Evolutionary conservation across 2,797 vertebrate genomes (phyloP), one percentile per base, ranked within the genome.

Genomic region (Saguinus oedipus): DNA sequence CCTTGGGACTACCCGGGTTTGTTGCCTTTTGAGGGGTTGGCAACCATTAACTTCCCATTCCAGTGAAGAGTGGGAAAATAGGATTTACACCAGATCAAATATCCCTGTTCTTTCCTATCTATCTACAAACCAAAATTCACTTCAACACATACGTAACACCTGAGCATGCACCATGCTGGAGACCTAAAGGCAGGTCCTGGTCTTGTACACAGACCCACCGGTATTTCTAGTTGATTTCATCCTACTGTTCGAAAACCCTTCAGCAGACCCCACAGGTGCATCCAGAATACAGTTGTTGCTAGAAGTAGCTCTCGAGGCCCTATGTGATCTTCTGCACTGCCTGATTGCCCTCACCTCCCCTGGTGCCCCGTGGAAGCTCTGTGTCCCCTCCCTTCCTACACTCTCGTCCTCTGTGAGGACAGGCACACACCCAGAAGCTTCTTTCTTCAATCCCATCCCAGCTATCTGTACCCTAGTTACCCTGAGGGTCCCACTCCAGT

Each of bases 341-440:
- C 39, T 17, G 76, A 15, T 33, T 12, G 17, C 24, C 19, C 8
- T 10, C 36, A 7, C 36, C 13, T 3, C 12, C 14, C 22, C 33
- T 2, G 27, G 7, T 8, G 9, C 44, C 57, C 44, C 42, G 46
- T 5, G 10, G 20, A 19, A 24, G 1, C 11, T 10, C 76, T 68
- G 24, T 8, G 8, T 48, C 44, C 26, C 5, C 3, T 75, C 8
- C 24, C 4, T 68, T 4, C 14, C 24, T 36, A 44, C 17, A 5
- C 27, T 15, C 0, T 0, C 8, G 7, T 48, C 55, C 42, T 61
- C 15, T 0, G 0, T 9, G 27, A 20, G 68, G 13, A 19, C 27
- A 57, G n/a, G 11, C 33, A 79, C 26, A 9, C 1, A 1, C 78
- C 6, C 17, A 53, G 30, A 33, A 24, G 4, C 3, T 55, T 48